Percentiles rank a stretch among this genome's conserved stretches.
Evolutionary conservation across 2,888 invertebrate genomes (phyloP).

Genomic region (Xestoiulus laeticollis): DNA sequence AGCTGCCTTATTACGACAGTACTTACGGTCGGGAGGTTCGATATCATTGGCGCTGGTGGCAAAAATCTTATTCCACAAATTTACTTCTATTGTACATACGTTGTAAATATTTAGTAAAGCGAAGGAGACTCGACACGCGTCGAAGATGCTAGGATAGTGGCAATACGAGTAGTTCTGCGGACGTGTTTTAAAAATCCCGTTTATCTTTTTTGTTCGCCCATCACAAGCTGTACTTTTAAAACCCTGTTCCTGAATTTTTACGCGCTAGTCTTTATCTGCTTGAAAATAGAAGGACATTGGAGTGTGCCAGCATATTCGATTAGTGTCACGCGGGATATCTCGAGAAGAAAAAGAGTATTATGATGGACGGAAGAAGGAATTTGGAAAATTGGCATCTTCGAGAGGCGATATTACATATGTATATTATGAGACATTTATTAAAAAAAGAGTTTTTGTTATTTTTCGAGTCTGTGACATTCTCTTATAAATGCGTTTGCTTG

Average conservation of each 20-base stretch:
- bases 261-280: slow-evolving; percentile 16
- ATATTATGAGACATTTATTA: slow-evolving; percentile 36
- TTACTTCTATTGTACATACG: slow-evolving; percentile 21
- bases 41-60: slow-evolving; percentile 30
- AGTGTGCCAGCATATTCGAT: neutral
- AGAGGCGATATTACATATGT: slow-evolving; percentile 21
- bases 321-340: neutral
- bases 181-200: neutral
- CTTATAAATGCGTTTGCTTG: neutral
- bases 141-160: slow-evolving; percentile 24
- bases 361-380: neutral
- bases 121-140: neutral
- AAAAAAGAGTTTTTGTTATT: slow-evolving; percentile 28
- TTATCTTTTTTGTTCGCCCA: neutral
- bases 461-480: neutral
- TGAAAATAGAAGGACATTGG: neutral
- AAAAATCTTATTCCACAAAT: slow-evolving; percentile 16
- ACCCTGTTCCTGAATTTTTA: neutral
- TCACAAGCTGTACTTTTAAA: neutral
- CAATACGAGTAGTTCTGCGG: slow-evolving; percentile 7
- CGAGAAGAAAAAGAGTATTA: neutral
- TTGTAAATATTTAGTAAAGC: neutral
- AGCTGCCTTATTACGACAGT: slow-evolving; percentile 21
- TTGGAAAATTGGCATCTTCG: neutral
- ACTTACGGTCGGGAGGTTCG: slow-evolving; percentile 34